Evolutionary conservation across 53 echinoderm and acorn worm genomes (phyloP), one percentile per base, ranked within the genome.

Genomic region (Paracentrotus lividus): DNA sequence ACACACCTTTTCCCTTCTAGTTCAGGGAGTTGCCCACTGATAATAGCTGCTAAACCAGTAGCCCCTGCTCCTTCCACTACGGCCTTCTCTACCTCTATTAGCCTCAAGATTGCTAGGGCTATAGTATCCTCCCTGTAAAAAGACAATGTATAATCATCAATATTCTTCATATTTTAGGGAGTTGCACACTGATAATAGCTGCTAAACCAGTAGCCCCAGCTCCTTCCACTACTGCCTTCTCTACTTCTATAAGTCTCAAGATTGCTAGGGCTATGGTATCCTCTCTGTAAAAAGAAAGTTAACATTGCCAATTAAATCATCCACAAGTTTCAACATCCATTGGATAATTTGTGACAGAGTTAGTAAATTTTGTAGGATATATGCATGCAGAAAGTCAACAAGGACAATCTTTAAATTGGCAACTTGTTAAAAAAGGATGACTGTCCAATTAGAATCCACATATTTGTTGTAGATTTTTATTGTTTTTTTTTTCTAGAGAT

Each of bases 11-110:
- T 99, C 14, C 97, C 97, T 54, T 94, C 93, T 29, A 99, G 94
- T 84, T 99, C 99, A 24, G 99, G 99, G 4, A 99, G 97, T 33
- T 95, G 90, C 16, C 92, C 94, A 24, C 95, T 93, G 0, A 99
- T 51, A 55, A 99, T 31, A 15, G 99, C 99, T 24, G 99, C 99
- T 84, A 99, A 61, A 24, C 95, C 96, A 1, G 96, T 93, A 5
- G 96, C 97, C 53, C 99, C 99, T 49, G 99, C 99, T 10, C 99
- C 99, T 77, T 99, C 99, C 24, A 99, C 97, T 9, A 99, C 99
- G 40, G 97, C 96, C 85, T 99, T 99, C 94, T 99, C 99, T 42
- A 99, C 91, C 66, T 99, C 99, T 5, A 99, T 94, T 93, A 99
- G 60, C 58, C 99, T 95, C 69, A 99, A 88, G 43, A 99, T 99